Conservation (phyloP, 1,140 invertebrate genomes). For the Pissodes strobi region DNA sequence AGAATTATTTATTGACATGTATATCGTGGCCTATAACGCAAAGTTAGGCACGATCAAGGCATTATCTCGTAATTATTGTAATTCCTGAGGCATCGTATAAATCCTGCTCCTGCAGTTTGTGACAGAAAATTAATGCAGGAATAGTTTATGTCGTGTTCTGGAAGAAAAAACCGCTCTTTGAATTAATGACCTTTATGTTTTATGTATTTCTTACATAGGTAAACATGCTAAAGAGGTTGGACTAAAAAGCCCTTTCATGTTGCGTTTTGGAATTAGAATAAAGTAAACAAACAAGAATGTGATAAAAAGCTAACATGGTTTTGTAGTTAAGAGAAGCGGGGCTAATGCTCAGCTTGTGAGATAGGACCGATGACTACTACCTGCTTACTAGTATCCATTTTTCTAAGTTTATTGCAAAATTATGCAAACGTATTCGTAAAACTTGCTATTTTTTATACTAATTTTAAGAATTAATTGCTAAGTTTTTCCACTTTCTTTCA, state of each 20-base stretch:
- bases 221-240: background rate
- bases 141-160: slow-evolving; percentile 32
- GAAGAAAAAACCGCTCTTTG: slow-evolving; percentile 10
- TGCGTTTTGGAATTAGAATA: no score
- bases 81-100: slow-evolving; percentile 32
- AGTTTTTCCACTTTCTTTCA: no score
- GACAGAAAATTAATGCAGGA: slow-evolving; percentile 37
- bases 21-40: slow-evolving; percentile 35
- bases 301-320: no score
- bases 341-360: no score
- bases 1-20: slow-evolving; percentile 37
- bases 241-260: background rate
- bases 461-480: no score
- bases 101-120: slow-evolving; percentile 32
- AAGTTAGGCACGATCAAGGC: slow-evolving; percentile 29
- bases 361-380: no score
- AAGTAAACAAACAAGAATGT: no score
- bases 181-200: slow-evolving; percentile 27
- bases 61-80: slow-evolving; percentile 39
- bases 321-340: no score
- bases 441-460: no score
- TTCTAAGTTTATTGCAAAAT: no score
- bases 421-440: no score
- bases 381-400: no score
- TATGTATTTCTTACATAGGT: background rate